These are phyloP conservation scores for Bombus turneri DNA, from an alignment of 1,140 invertebrate genomes.

Conservation along the genomic window DNA sequence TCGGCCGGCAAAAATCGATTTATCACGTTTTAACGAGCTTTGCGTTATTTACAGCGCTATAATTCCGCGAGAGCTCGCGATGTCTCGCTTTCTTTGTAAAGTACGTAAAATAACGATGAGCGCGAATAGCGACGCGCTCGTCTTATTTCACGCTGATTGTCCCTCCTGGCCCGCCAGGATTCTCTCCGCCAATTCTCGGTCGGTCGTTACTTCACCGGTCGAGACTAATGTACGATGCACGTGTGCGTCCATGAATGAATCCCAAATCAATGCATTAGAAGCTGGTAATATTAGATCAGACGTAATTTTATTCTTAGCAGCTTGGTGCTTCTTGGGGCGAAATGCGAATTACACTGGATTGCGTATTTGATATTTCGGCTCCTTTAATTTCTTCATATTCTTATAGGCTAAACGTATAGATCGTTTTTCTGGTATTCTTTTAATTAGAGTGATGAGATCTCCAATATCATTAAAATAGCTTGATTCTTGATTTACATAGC, in stretches of 20 bases:
- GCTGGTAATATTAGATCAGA: neutral
- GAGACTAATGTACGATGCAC: conserved; percentile 15
- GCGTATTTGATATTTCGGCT: neutral
- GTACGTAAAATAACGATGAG: conserved; percentile 14
- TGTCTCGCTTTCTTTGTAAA: conserved; percentile 42
- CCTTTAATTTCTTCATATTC: neutral
- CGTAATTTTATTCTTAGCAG: neutral
- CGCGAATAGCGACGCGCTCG: neutral
- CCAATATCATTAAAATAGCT: no score
- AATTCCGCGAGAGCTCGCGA: conserved; percentile 2
- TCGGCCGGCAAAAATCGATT: conserved; percentile 34
- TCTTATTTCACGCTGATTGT: conserved; percentile 24
- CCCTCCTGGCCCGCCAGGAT: neutral
- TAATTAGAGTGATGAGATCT: no score
- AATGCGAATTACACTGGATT: neutral
- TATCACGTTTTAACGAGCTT: conserved; percentile 57
- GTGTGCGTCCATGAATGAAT: neutral
- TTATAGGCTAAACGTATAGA: no score
- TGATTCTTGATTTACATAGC: no score
- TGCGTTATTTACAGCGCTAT: conserved; percentile 34
- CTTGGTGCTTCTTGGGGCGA: neutral
- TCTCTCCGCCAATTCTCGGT: neutral
- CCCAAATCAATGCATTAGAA: conserved; percentile 11
- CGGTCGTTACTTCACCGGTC: neutral
- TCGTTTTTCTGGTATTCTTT: no score